These are phyloP conservation scores for Theocolax elegans DNA, from an alignment of 1,140 invertebrate genomes.

Conservation along the genomic window DNA sequence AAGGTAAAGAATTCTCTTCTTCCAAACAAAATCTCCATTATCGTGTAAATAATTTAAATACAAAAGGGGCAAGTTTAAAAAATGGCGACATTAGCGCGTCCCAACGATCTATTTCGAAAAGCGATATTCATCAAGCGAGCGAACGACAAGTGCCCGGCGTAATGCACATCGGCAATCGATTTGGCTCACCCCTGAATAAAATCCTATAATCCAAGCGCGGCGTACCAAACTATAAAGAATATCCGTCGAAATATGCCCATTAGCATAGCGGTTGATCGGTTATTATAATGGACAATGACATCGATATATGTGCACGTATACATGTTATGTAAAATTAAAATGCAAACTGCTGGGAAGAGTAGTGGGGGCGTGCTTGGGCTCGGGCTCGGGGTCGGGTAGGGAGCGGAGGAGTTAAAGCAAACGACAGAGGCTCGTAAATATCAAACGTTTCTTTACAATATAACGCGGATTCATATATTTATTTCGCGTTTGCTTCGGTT, in stretches of 20 bases:
- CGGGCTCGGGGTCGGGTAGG: too few relatives aligned
- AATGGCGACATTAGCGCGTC: too few relatives aligned
- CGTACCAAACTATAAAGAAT: slow-evolving; percentile 14
- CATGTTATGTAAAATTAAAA: slow-evolving; percentile 25
- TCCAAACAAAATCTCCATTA: too few relatives aligned
- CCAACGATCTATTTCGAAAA: slow-evolving; percentile 16
- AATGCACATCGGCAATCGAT: slow-evolving; percentile 15
- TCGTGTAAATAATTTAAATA: too few relatives aligned
- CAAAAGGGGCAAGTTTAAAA: too few relatives aligned
- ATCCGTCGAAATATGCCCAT: slow-evolving; percentile 11
- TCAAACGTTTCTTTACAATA: too few relatives aligned
- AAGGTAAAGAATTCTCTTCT: too few relatives aligned
- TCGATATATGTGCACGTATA: background rate
- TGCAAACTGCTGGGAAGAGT: slow-evolving; percentile 20
- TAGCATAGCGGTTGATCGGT: slow-evolving; percentile 27
- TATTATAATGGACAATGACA: slow-evolving; percentile 18
- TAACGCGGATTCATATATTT: too few relatives aligned
- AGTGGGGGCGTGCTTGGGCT: too few relatives aligned
- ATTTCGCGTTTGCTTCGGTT: slow-evolving; percentile 3
- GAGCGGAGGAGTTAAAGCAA: too few relatives aligned
- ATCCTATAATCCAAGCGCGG: slow-evolving; percentile 8
- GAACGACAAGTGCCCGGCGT: slow-evolving; percentile 15
- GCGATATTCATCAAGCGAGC: slow-evolving; percentile 15
- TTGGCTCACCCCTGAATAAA: slow-evolving; percentile 7
- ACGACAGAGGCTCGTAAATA: too few relatives aligned